phyloP scores from a whole-genome alignment of 2,888 invertebrate species.

The Polyommatus iphigenia region DNA sequence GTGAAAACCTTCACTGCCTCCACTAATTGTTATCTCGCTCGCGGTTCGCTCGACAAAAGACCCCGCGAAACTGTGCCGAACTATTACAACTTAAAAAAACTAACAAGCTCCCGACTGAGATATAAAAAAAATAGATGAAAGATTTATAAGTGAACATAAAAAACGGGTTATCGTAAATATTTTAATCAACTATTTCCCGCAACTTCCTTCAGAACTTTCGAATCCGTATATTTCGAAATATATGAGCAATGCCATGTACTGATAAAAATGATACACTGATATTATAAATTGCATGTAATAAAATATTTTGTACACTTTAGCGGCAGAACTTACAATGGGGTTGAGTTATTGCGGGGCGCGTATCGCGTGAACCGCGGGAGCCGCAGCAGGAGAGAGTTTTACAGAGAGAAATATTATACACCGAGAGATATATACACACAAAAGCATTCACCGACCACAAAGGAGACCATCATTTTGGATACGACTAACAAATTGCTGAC shows the following conservation, averaged over 20 bases:
- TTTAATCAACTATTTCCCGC: no score
- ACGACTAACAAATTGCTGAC: neutral
- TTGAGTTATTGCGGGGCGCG: neutral
- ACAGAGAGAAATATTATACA: neutral
- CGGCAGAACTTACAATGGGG: neutral
- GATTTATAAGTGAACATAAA: no score
- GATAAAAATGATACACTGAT: neutral
- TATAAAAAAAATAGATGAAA: no score
- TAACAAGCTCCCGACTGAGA: neutral
- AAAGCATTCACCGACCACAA: neutral
- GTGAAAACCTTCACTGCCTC: no score
- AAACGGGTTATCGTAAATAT: no score
- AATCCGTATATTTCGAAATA: neutral
- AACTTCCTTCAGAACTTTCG: neutral
- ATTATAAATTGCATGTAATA: neutral
- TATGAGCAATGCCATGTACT: neutral
- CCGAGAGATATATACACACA: neutral
- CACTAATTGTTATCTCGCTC: neutral
- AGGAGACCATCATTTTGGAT: neutral
- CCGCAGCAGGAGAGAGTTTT: neutral
- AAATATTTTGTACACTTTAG: slow-evolving; percentile 3
- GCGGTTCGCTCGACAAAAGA: neutral
- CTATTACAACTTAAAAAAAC: neutral
- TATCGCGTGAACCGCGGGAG: neutral
- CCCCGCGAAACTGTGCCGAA: neutral